A percentile compares a stretch with the other conserved stretches of the same genome.
phyloP scores from a whole-genome alignment of 1,140 invertebrate species.

The Trialeurodes vaporariorum region DNA sequence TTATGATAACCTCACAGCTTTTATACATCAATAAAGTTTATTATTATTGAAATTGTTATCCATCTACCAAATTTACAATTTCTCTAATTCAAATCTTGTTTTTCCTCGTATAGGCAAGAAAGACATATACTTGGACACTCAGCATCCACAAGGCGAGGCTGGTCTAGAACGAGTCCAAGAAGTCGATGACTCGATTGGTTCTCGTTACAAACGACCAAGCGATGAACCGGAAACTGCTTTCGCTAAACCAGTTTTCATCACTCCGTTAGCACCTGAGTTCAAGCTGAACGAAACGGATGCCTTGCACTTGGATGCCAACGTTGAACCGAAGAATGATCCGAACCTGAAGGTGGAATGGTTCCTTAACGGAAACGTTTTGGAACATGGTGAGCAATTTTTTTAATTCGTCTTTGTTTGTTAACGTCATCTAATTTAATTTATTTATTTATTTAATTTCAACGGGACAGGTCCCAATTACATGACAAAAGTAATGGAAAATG shows the following conservation, averaged over 20 bases:
- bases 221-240: constrained; percentile 59
- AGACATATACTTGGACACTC: constrained; percentile 70
- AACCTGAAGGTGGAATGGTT: constrained; percentile 90
- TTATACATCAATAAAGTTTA: too few species aligned
- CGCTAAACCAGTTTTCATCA: constrained; percentile 77
- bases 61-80: too few species aligned
- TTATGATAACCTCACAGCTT: too few species aligned
- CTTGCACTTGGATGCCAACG: constrained; percentile 82
- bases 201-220: constrained; percentile 50
- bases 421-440: too few species aligned
- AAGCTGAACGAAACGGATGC: constrained; percentile 80
- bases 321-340: constrained; percentile 93
- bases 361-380: constrained; percentile 77
- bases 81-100: too few species aligned
- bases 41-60: too few species aligned
- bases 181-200: constrained; percentile 61
- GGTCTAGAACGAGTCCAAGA: constrained; percentile 76
- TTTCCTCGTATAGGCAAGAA: constrained; percentile 48
- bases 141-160: constrained; percentile 77
- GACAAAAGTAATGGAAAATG: too few species aligned
- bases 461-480: too few species aligned
- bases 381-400: constrained; percentile 44
- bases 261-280: constrained; percentile 66
- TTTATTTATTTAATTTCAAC: too few species aligned
- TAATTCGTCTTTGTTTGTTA: not conserved